Percentiles rank a stretch among this genome's conserved stretches.
Conservation (phyloP, 1,140 invertebrate genomes). For the Drosophila yakuba region DNA sequence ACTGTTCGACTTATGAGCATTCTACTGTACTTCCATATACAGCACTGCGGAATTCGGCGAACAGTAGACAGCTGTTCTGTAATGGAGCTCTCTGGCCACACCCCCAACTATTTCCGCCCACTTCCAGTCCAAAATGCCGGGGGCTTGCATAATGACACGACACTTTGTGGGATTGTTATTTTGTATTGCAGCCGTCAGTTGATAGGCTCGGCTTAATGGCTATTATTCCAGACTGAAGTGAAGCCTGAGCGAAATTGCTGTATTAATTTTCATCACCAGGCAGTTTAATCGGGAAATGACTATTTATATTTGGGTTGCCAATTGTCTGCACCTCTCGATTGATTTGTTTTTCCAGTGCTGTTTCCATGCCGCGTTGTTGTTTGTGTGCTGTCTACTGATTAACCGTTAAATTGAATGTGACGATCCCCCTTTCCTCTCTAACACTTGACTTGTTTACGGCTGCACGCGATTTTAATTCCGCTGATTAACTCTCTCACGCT, state of each 20-base stretch:
- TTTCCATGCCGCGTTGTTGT: slow-evolving; percentile 58
- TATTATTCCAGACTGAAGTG: slow-evolving; percentile 36
- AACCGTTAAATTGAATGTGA: slow-evolving; percentile 49
- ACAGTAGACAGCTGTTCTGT: slow-evolving; percentile 23
- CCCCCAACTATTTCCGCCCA: slow-evolving; percentile 25
- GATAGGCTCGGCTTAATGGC: slow-evolving; percentile 33
- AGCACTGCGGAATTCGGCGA: slow-evolving; percentile 30
- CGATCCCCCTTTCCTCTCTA: slow-evolving; percentile 37
- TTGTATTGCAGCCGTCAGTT: slow-evolving; percentile 39
- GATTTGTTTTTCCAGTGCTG: slow-evolving; percentile 65
- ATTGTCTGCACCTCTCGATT: slow-evolving; percentile 50
- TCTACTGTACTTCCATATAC: slow-evolving; percentile 11
- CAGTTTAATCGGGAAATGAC: slow-evolving; percentile 19
- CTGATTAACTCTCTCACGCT: slow-evolving; percentile 54
- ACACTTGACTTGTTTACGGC: slow-evolving; percentile 41
- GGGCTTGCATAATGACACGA: slow-evolving; percentile 48
- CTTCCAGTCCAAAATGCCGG: slow-evolving; percentile 7
- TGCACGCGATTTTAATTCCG: slow-evolving; percentile 64
- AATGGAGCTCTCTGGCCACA: slow-evolving; percentile 30
- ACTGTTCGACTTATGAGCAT: too few species aligned
- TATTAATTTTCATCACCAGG: slow-evolving; percentile 68
- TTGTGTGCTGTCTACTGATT: slow-evolving; percentile 54
- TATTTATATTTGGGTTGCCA: slow-evolving; percentile 12
- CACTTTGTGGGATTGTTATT: slow-evolving; percentile 47
- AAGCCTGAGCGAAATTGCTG: slow-evolving; percentile 50